phyloP scores from a whole-genome alignment of 2,113 vertebrate genomes.

The Lichenostomus cassidix region DNA sequence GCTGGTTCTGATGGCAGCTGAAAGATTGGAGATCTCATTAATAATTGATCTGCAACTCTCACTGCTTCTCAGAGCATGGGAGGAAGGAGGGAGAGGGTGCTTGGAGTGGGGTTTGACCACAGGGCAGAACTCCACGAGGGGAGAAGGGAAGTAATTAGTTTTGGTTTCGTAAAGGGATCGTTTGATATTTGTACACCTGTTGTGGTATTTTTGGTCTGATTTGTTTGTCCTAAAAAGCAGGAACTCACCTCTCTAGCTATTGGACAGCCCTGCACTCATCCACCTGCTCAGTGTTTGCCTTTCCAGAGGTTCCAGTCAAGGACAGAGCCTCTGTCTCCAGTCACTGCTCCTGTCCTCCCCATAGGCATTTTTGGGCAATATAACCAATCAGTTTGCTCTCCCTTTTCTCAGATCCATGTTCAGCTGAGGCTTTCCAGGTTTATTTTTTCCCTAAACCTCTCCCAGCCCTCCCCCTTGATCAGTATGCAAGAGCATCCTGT shows the following conservation, averaged over 20 bases:
- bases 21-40: not conserved
- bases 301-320: not conserved
- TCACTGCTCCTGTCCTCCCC: not conserved
- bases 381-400: not conserved
- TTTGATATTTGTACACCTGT: not conserved
- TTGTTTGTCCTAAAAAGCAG: not conserved
- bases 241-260: fast-evolving
- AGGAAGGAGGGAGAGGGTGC: not conserved
- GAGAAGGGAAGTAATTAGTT: not conserved
- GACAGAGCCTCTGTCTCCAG: not conserved
- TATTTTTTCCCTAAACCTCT: not conserved
- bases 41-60: not conserved
- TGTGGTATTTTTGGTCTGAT: not conserved
- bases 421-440: not conserved
- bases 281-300: not conserved
- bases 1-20: not conserved
- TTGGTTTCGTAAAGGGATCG: not conserved
- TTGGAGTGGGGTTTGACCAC: not conserved
- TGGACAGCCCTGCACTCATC: not conserved
- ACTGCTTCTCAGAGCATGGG: not conserved
- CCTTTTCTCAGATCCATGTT: not conserved
- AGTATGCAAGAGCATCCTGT: not conserved
- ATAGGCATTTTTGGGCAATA: not conserved
- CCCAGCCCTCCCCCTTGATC: not conserved
- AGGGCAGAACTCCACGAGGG: not conserved